Conservation (phyloP, 2,888 invertebrate species). For the Gasteruption jaculator region DNA sequence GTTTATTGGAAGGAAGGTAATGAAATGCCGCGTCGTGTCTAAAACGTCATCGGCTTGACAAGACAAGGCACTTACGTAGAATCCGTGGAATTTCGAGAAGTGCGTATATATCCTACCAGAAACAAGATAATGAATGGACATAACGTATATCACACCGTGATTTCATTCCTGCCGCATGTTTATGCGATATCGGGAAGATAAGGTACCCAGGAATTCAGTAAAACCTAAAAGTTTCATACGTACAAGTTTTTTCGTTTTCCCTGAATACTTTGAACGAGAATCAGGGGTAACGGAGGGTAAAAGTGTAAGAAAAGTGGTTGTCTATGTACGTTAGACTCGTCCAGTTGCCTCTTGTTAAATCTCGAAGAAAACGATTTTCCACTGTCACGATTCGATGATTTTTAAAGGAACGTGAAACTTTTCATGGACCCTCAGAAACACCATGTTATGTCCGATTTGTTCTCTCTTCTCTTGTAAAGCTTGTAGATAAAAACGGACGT, state of each 20-base stretch:
- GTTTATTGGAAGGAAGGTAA: constrained; percentile 28
- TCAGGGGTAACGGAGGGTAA: constrained; percentile 22
- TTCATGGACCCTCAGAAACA: no score
- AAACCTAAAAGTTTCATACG: constrained; percentile 5
- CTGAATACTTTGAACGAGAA: constrained; percentile 17
- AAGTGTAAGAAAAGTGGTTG: constrained; percentile 31
- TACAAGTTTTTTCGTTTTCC: neutral
- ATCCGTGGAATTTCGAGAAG: constrained; percentile 25
- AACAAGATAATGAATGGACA: no score
- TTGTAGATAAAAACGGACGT: constrained; percentile 23
- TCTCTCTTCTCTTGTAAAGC: constrained; percentile 25
- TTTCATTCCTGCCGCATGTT: no score
- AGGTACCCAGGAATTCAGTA: no score
- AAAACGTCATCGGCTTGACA: constrained; percentile 34
- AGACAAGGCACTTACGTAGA: constrained; percentile 45
- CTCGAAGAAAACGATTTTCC: constrained; percentile 26
- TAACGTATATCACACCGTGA: no score
- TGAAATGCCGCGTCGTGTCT: constrained; percentile 32
- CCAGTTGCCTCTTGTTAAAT: constrained; percentile 14
- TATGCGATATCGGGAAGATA: no score
- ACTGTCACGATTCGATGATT: constrained; percentile 22
- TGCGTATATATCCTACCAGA: no score
- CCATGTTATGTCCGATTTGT: no score
- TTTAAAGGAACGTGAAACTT: no score
- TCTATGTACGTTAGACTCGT: constrained; percentile 26